These are phyloP conservation scores for Dichetophora obliterata DNA, from an alignment of 2,888 invertebrate genomes.

Conservation along the genomic window DNA sequence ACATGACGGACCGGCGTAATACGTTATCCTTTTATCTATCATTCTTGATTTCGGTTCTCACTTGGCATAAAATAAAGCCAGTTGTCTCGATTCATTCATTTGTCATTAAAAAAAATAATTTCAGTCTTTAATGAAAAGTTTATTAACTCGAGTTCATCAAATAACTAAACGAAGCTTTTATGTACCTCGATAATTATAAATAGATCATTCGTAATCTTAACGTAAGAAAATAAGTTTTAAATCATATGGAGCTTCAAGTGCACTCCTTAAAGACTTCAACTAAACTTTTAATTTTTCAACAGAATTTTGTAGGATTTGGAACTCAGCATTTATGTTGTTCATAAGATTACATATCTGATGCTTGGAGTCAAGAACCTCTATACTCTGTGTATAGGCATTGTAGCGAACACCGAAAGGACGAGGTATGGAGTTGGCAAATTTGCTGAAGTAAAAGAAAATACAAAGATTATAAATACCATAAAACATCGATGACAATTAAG, in stretches of 20 bases:
- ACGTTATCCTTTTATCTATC: too few relatives aligned
- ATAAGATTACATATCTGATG: slow-evolving; percentile 89
- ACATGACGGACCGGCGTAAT: too few relatives aligned
- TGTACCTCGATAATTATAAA: background rate
- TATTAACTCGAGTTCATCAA: too few relatives aligned
- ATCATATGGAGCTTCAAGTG: background rate
- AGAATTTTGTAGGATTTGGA: slow-evolving; percentile 82
- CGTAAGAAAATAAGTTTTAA: background rate
- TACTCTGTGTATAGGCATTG: slow-evolving; percentile 95
- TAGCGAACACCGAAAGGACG: slow-evolving; percentile 94
- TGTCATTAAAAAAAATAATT: too few relatives aligned
- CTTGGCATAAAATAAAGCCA: too few relatives aligned
- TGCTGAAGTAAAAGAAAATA: slow-evolving; percentile 73
- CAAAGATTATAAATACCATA: background rate
- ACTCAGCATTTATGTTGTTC: slow-evolving; percentile 82
- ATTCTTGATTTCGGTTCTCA: too few relatives aligned
- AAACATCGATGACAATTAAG: background rate
- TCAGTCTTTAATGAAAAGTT: too few relatives aligned
- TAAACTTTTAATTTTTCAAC: slow-evolving; percentile 77
- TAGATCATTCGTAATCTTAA: background rate
- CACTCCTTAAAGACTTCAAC: slow-evolving; percentile 15
- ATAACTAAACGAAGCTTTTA: too few relatives aligned
- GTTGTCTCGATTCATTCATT: too few relatives aligned
- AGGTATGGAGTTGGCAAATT: slow-evolving; percentile 92
- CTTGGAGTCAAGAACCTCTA: slow-evolving; percentile 94